These are phyloP conservation scores for Alca torda DNA, from an alignment of 2,797 vertebrate genomes.

Conservation along the genomic window DNA sequence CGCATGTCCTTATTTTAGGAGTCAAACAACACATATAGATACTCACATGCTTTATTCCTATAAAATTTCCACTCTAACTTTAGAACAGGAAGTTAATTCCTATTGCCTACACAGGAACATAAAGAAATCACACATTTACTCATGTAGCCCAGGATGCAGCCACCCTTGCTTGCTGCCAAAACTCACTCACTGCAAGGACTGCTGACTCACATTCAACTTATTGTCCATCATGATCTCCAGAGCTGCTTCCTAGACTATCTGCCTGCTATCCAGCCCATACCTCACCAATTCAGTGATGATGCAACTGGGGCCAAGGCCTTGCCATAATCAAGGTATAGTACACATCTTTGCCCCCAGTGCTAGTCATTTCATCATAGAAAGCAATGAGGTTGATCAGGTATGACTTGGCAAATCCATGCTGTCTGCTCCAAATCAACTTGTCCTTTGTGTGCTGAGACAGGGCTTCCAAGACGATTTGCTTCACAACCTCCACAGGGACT, in stretches of 20 bases:
- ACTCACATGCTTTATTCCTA: background rate
- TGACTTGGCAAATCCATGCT: background rate
- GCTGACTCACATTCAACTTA: background rate
- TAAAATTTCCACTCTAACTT: background rate
- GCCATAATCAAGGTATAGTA: too few species aligned
- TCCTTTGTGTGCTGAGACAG: background rate
- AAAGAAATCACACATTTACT: background rate
- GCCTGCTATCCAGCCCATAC: background rate
- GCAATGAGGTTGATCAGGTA: background rate
- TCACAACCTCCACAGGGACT: background rate
- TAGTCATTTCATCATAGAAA: background rate
- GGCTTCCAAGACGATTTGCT: background rate
- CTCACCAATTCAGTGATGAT: background rate
- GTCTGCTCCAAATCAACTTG: background rate
- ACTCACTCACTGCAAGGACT: background rate
- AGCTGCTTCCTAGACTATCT: background rate
- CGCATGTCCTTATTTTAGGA: background rate
- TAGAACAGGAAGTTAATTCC: background rate
- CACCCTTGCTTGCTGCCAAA: background rate
- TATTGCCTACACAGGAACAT: background rate
- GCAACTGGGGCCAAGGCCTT: background rate
- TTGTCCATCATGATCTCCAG: background rate
- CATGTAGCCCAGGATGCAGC: background rate
- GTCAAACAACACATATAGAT: background rate
- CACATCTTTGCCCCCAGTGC: too few species aligned